Base-by-base conservation (phyloP, 2,113 vertebrate species). In the Macquaria ambigua region DNA sequence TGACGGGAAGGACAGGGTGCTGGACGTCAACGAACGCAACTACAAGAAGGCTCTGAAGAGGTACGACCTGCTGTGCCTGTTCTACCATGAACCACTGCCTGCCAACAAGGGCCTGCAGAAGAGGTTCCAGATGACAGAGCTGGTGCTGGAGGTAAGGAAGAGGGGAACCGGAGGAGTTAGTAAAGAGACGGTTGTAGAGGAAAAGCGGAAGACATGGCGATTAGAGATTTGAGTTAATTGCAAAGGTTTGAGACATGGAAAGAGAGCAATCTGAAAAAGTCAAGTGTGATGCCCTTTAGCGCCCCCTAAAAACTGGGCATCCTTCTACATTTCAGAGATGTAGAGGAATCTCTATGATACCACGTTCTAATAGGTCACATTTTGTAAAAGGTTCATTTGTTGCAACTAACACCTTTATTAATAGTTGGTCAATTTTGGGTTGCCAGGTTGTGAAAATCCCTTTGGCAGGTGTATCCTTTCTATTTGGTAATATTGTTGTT, bases 121-220 rank as follows among this genome's bases (percentile, higher is more conserved):
- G 76, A 95, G 97, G 89, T 97, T 98, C 93, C 98, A 99, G 85
- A 96, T 99, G 96, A 97, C 96, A 0, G 97, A 99, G 93, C 95
- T 99, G 87, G 98, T 99, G 52, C 94, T 99, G 63, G 98, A 99
- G 98, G 98, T 99, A 93, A 97, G 97, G 1, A n/a, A 9, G 8
- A 28, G 34, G 23, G 23, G 55, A 37, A 39, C 1, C 4, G 10
- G 43, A 31, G 15, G 46, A 48, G 50, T 39, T 15, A 18, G 25
- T 1, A 20, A 43, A 68, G 16, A 37, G 2, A 8, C 18, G 16
- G 59, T 18, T 21, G 25, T 28, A 43, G 16, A 28, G 70, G 20
- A 12, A 69, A 21, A 52, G 23, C 3, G 21, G 21, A 68, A 10
- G 16, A n/a, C 5, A 6, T 20, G 0, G 34, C 39, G 63, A 23